Percentiles rank a stretch among this genome's conserved stretches.
Evolutionary conservation across 2,797 vertebrate species (phyloP).

Genomic region (Anolis apletophallus): DNA sequence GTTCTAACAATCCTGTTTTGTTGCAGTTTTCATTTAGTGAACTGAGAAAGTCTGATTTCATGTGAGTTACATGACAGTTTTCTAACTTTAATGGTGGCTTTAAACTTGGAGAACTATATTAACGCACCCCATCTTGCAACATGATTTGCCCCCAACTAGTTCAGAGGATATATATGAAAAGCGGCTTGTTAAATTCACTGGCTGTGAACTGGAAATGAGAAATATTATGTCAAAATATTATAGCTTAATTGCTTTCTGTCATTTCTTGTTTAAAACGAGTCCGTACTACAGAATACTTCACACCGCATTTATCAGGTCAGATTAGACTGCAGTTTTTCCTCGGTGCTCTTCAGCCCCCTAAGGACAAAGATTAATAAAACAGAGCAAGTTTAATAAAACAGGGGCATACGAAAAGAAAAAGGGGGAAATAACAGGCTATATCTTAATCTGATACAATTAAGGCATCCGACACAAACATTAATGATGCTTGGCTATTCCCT

Average conservation of each 20-base stretch:
- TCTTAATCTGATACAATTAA: background rate
- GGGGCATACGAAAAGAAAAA: background rate
- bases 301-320: constrained; percentile 21
- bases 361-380: constrained; percentile 32
- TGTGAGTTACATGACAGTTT: background rate
- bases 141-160: constrained; percentile 7
- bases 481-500: background rate
- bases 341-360: background rate
- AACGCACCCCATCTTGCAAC: background rate
- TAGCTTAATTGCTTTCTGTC: constrained; percentile 11
- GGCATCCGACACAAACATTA: background rate
- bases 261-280: constrained; percentile 25
- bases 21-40: background rate
- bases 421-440: background rate
- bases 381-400: constrained; percentile 11
- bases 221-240: background rate
- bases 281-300: constrained; percentile 7
- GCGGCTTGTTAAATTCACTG: background rate
- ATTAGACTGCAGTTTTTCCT: constrained; percentile 8
- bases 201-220: constrained; percentile 19
- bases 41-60: background rate
- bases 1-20: background rate
- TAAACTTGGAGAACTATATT: background rate
- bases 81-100: background rate
- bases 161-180: constrained; percentile 37